Evolutionary conservation across 2,113 vertebrate species (phyloP), one percentile per base, ranked within the genome.

Genomic region (Passer domesticus): DNA sequence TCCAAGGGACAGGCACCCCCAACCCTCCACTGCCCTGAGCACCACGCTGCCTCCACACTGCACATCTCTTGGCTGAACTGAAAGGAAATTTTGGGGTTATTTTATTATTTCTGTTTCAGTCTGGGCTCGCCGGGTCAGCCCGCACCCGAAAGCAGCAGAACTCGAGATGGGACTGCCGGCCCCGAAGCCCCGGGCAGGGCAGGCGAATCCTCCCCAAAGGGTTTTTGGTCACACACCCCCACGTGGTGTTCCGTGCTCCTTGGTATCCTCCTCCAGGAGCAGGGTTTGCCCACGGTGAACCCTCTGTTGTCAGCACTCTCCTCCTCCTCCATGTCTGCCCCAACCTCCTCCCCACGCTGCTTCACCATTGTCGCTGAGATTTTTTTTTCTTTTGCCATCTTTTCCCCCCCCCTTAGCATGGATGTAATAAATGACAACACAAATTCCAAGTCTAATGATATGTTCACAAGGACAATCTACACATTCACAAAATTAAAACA

Each of bases 401-500:
- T 77, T 10, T 3, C 0, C 20, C 53, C 66, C 58, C 58, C 82
- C 74, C 10, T 14, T 18, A 79, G 87, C 92, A 76, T 92, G 96
- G 95, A 95, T 97, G 97, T 97, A 95, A 97, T 88, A 97, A 98
- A 97, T 93, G 96, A 97, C 97, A 94, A 96, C 95, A 96, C 97
- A 91, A 94, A 90, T 96, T 94, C 96, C 96, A 83, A 97, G 96
- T 97, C 97, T 97, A 97, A 97, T 95, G 97, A 96, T 96, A 96
- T 83, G 97, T 97, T 98, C 95, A 97, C 98, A 95, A 98, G 97
- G 97, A 97, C 95, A 97, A 97, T 97, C 97, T 97, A 97, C 96
- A 95, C 98, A 96, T 97, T 97, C 98, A 97, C 98, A 97, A 97
- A 98, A 97, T 97, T 97, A 97, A 97, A 98, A 97, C 76, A 87